phyloP scores from a whole-genome alignment of 1,140 invertebrate species.

The Trichonephila clavata region DNA sequence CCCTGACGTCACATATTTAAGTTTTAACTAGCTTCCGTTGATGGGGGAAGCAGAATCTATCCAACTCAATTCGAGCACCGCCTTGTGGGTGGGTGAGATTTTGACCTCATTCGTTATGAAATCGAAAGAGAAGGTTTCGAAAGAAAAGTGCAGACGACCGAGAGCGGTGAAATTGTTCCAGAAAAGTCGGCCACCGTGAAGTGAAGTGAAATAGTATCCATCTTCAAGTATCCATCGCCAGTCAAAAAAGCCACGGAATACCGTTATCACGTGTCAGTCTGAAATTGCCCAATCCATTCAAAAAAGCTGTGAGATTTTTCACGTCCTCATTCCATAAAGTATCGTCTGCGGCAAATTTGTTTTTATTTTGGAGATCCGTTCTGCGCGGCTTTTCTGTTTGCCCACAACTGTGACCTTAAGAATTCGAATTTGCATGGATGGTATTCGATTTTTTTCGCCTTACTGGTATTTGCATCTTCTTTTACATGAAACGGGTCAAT shows the following conservation, averaged over 20 bases:
- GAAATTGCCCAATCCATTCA: neutral
- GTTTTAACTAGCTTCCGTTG: constrained; percentile 16
- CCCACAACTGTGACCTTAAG: neutral
- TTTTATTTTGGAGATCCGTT: constrained; percentile 10
- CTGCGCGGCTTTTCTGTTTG: neutral
- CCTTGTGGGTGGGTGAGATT: constrained; percentile 50
- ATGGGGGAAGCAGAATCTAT: neutral
- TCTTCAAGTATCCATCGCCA: neutral
- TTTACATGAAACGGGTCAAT: neutral
- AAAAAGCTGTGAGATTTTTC: constrained; percentile 16
- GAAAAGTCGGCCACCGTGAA: constrained; percentile 51
- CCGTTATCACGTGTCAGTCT: constrained; percentile 10
- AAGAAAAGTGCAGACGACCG: constrained; percentile 42
- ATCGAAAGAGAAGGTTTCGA: constrained; percentile 58
- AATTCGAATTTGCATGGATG: neutral
- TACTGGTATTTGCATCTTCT: neutral
- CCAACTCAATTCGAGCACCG: neutral
- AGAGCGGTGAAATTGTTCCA: constrained; percentile 13
- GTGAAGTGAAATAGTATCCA: neutral
- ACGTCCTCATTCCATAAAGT: constrained; percentile 31
- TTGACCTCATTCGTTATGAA: constrained; percentile 66
- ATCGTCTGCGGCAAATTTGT: constrained; percentile 16
- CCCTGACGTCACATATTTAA: neutral
- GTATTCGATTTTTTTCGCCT: neutral
- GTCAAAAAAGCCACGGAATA: neutral